Conservation (phyloP, 2,113 vertebrate species). For the Axis porcinus region DNA sequence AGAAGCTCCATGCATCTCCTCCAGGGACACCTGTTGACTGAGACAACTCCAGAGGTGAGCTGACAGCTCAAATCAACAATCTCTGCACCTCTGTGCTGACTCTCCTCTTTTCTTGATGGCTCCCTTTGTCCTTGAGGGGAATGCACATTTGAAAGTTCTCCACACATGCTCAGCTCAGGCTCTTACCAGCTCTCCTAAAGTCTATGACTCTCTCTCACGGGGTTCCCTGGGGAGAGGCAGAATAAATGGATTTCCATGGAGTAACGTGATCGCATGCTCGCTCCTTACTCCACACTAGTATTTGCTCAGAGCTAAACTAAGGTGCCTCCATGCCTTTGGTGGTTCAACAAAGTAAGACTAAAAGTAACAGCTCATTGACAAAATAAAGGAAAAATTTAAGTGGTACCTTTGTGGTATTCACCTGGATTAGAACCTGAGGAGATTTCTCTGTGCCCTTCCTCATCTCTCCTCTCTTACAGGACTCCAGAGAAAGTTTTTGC, state of each 20-base stretch:
- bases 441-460: neutral
- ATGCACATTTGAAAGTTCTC: neutral
- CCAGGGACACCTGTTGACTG: too few species aligned
- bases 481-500: neutral
- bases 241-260: neutral
- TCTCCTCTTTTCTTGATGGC: neutral
- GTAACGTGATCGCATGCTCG: neutral
- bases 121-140: neutral
- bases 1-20: neutral
- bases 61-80: neutral
- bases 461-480: neutral
- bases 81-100: neutral
- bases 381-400: neutral
- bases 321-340: neutral
- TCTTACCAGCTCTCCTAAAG: neutral
- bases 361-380: neutral
- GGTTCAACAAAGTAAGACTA: neutral
- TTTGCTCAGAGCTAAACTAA: neutral
- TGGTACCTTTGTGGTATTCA: neutral
- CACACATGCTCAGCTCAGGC: neutral
- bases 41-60: neutral
- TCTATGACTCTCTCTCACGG: neutral
- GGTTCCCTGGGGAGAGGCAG: neutral
- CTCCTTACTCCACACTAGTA: neutral
- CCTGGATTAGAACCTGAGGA: neutral